Evolutionary conservation across 1,140 invertebrate species (phyloP).

Genomic region (Vanessa tameamea): DNA sequence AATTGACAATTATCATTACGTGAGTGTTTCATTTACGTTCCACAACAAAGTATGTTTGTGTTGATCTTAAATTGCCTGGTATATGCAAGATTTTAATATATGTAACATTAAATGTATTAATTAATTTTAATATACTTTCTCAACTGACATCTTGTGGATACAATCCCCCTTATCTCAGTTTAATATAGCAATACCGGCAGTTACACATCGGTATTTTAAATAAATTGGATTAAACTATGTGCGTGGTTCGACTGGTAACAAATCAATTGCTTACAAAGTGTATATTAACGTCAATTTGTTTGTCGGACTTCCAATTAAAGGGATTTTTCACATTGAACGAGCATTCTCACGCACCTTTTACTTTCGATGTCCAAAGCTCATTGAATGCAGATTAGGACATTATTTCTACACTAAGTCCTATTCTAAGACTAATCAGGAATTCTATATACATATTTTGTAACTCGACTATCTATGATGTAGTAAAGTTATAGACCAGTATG

Average conservation of each 20-base stretch:
- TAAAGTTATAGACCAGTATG: no score
- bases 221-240: constrained; percentile 22
- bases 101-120: not conserved
- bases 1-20: no score
- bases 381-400: constrained; percentile 24
- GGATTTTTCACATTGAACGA: constrained; percentile 33
- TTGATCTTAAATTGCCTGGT: no score
- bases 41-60: no score
- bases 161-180: not conserved
- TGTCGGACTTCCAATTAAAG: constrained; percentile 26
- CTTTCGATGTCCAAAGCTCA: constrained; percentile 23
- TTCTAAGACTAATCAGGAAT: constrained; percentile 4
- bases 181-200: not conserved
- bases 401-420: constrained; percentile 10
- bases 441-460: not conserved
- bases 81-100: not conserved
- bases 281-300: constrained; percentile 32
- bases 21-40: no score
- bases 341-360: constrained; percentile 18
- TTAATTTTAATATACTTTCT: not conserved
- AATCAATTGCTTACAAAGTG: constrained; percentile 25
- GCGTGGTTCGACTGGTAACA: constrained; percentile 16
- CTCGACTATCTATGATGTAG: no score
- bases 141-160: not conserved
- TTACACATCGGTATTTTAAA: constrained; percentile 19